A percentile compares a stretch with the other conserved stretches of the same genome.
Evolutionary conservation across 2,113 vertebrate genomes (phyloP).

Genomic region (Nycticryphes semicollaris): DNA sequence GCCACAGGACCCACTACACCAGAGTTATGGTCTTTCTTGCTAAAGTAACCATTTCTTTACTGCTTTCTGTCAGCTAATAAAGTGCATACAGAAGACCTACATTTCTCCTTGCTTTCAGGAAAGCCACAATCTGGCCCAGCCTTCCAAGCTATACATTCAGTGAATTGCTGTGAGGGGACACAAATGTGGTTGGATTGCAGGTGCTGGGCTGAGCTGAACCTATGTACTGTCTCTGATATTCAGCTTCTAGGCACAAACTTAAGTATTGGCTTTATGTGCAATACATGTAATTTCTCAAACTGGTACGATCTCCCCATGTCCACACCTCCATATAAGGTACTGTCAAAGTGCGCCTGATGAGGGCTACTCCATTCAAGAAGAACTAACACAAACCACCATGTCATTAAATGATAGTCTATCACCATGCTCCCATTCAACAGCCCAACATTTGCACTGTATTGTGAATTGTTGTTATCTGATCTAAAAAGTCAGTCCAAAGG

Average conservation of each 20-base stretch:
- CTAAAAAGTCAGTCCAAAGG: neutral
- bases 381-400: neutral
- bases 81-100: neutral
- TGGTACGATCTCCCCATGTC: neutral
- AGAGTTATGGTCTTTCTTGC: neutral
- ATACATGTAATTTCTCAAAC: neutral
- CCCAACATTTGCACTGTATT: neutral
- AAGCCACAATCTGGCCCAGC: neutral
- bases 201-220: neutral
- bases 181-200: neutral
- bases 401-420: neutral
- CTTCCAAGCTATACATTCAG: neutral
- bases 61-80: neutral
- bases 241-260: neutral
- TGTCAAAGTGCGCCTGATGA: neutral
- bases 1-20: neutral
- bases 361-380: neutral
- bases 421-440: neutral
- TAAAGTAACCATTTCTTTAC: neutral
- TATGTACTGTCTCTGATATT: neutral
- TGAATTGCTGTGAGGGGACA: neutral
- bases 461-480: neutral
- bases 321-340: neutral
- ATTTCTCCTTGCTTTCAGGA: neutral
- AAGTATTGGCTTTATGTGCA: neutral